Conservation (phyloP, 2,113 vertebrate genomes). For the Noturus placidus region DNA sequence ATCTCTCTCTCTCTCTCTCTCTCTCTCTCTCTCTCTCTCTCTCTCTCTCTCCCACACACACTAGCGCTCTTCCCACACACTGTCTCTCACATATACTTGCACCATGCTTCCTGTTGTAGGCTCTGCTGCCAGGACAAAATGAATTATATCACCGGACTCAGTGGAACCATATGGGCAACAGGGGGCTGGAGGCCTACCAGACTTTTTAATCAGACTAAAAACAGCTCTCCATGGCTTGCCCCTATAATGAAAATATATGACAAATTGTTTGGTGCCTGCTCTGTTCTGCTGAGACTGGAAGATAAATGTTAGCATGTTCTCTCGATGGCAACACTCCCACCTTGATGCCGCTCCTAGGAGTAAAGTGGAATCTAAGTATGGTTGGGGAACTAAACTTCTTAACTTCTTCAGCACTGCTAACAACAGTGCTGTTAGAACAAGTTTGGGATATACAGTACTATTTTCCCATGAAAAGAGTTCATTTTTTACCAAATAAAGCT, state of each 20-base stretch:
- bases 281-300: conserved; percentile 10
- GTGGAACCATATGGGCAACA: conserved; percentile 50
- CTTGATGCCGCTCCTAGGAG: not conserved
- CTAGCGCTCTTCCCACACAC: conserved; percentile 53
- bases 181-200: conserved; percentile 45
- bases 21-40: conserved; percentile 1
- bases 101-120: conserved; percentile 51
- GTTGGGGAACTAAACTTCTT: not conserved
- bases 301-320: conserved; percentile 28
- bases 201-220: conserved; percentile 45
- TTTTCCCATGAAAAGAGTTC: not conserved
- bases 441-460: not conserved
- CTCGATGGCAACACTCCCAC: not conserved
- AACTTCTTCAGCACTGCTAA: no score
- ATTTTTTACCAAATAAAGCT: not conserved
- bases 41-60: conserved; percentile 36
- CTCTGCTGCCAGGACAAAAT: conserved; percentile 53
- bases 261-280: conserved; percentile 20
- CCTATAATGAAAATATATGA: conserved; percentile 26
- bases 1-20: conserved; percentile 41
- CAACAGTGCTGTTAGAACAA: not conserved
- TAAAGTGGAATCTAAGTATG: not conserved
- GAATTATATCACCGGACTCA: conserved; percentile 51
- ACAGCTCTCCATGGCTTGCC: conserved; percentile 29
- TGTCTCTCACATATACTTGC: conserved; percentile 56